Evolutionary conservation across 2,797 vertebrate species (phyloP), one percentile per base, ranked within the genome.

Genomic region (Pantherophis alleghaniensis): DNA sequence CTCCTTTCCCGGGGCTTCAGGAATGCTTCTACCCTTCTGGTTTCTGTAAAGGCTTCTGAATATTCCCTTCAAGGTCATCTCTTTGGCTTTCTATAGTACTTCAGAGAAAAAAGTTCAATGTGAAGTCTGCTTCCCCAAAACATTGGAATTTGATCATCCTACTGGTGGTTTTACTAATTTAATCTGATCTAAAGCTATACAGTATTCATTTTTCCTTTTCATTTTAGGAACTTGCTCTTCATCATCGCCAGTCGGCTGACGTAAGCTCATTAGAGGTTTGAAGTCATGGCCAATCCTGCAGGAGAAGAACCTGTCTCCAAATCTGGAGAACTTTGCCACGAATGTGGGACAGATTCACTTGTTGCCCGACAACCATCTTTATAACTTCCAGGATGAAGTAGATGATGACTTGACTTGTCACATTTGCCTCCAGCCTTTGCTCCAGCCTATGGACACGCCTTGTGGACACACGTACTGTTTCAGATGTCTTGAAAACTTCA

Each of bases 401-500:
- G 99, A 99, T 0, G 98, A 99, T 20, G 99, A 99, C 93, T 97
- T 99, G 94, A 97, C 98, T 91, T 99, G 99, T 95, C 99, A 99
- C 96, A 99, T 99, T 95, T 99, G 99, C 95, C 98, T 99, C 93
- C 99, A 99, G 97, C 98, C 99, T 1, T 96, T 99, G 88, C 98
- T 99, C 93, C 98, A 97, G 92, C 99, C 99, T 1, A 98, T 99
- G 98, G 99, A 99, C 97, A 99, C 99, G 0, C 99, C 99, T 0
- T 99, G 99, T 2, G 99, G 99, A 0, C 99, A 99, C 96, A 99
- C 99, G 0, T 99, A 99, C 94, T 99, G 99, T 97, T 98, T 98
- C 95, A 98, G 97, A 92, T 99, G 99, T 96, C 97, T 99, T 0
- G 98, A 98, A 92, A 99, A 97, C 97, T 99, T 99, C 96, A 97